These are phyloP conservation scores for Oegoconia quadripuncta DNA, from an alignment of 2,888 invertebrate species.

Conservation along the genomic window DNA sequence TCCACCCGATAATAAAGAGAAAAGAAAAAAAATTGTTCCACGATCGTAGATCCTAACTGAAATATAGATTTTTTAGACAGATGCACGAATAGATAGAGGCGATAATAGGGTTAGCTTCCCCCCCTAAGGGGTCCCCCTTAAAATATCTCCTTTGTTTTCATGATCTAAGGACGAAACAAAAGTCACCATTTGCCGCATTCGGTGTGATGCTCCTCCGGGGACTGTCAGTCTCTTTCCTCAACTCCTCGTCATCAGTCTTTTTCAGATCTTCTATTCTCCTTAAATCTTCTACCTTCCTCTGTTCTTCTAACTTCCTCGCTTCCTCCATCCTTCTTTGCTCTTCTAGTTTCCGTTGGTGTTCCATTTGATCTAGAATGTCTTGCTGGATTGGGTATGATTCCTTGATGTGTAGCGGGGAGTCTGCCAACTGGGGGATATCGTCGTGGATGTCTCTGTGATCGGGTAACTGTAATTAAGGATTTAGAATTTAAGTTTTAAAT, in stretches of 20 bases:
- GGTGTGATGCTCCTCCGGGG: constrained; percentile 69
- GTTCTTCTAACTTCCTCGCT: constrained; percentile 5
- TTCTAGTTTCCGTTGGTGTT: constrained; percentile 9
- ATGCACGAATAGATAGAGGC: too few species aligned
- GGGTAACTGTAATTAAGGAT: constrained; percentile 54
- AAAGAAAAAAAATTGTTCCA: too few species aligned
- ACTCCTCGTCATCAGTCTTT: constrained; percentile 59
- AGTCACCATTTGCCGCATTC: constrained; percentile 63
- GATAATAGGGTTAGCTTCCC: too few species aligned
- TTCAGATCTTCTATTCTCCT: constrained; percentile 38
- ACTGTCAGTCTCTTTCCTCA: constrained; percentile 64
- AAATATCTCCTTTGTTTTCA: not conserved
- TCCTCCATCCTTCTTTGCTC: constrained; percentile 7
- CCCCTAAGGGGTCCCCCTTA: not conserved
- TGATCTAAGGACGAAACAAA: not conserved
- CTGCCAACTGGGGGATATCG: constrained; percentile 18
- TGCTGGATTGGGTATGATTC: constrained; percentile 8
- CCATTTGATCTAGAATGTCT: constrained; percentile 7
- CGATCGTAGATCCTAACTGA: too few species aligned
- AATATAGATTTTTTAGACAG: too few species aligned
- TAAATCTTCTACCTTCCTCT: constrained; percentile 13
- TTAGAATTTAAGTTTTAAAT: too few species aligned
- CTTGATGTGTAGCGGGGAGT: constrained; percentile 31
- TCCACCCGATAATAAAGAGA: too few species aligned
- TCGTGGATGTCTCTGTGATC: too few species aligned